These are phyloP conservation scores for Trichacis sp. DNA, from an alignment of 2,888 invertebrate species.

Conservation along the genomic window DNA sequence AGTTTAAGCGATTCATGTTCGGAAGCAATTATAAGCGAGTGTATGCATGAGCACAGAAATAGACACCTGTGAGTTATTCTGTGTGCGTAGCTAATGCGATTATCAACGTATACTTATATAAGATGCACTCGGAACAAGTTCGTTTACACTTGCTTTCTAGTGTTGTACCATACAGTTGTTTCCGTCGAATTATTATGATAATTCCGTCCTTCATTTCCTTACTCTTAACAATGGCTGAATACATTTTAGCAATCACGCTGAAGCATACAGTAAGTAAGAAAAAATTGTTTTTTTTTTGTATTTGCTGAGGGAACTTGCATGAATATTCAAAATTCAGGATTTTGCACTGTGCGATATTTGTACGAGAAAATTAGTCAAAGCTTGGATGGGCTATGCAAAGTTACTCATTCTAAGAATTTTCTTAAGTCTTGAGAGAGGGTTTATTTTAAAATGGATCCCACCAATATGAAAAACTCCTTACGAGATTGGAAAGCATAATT, in stretches of 20 bases:
- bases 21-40: background rate
- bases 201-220: background rate
- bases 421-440: too few species aligned
- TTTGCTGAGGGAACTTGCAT: too few species aligned
- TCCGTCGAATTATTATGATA: background rate
- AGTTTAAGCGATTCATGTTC: background rate
- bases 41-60: background rate
- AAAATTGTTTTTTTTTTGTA: too few species aligned
- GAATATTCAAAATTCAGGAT: too few species aligned
- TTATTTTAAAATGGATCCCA: too few species aligned
- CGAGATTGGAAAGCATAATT: too few species aligned
- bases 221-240: background rate
- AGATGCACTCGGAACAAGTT: background rate
- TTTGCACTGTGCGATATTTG: too few species aligned
- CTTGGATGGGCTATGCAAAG: too few species aligned
- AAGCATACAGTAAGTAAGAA: background rate
- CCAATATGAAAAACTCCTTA: too few species aligned
- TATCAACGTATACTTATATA: background rate
- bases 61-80: background rate
- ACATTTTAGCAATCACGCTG: background rate
- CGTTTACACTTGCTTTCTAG: background rate
- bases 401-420: too few species aligned
- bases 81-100: background rate
- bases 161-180: background rate
- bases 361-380: too few species aligned